Conservation (phyloP, 2,797 vertebrate genomes). For the Cossypha caffra region DNA sequence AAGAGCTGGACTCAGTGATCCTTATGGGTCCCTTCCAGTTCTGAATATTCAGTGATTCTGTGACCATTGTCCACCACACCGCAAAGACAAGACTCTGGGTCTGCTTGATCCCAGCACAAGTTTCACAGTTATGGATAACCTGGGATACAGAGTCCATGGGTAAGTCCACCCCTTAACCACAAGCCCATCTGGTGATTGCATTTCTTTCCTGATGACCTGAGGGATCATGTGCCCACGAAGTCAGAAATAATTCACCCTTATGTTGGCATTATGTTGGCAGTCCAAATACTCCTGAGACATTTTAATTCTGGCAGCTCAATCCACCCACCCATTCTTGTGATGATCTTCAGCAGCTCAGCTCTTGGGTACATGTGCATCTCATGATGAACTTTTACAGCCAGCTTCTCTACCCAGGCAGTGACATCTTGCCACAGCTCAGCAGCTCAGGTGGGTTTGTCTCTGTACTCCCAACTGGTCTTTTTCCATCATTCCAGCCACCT, state of each 20-base stretch:
- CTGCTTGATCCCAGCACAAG: not conserved
- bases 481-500: not conserved
- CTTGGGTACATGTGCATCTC: too few relatives aligned
- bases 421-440: not conserved
- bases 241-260: too few relatives aligned
- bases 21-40: not conserved
- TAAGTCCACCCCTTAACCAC: rapidly evolving
- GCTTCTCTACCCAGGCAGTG: too few relatives aligned
- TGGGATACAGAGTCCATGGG: rapidly evolving
- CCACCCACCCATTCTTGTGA: too few relatives aligned
- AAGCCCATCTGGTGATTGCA: not conserved
- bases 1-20: not conserved
- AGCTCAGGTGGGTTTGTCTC: not conserved
- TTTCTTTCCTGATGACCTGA: not conserved
- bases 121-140: not conserved
- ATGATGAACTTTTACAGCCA: too few relatives aligned
- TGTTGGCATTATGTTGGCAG: too few relatives aligned
- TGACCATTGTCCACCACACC: not conserved
- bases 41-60: not conserved
- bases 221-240: too few relatives aligned
- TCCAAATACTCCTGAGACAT: too few relatives aligned
- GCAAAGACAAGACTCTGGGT: not conserved
- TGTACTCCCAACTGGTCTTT: rapidly evolving
- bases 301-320: too few relatives aligned
- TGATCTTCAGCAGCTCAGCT: too few relatives aligned